These are phyloP conservation scores for Monopis laevigella DNA, from an alignment of 2,888 invertebrate species.

Conservation along the genomic window DNA sequence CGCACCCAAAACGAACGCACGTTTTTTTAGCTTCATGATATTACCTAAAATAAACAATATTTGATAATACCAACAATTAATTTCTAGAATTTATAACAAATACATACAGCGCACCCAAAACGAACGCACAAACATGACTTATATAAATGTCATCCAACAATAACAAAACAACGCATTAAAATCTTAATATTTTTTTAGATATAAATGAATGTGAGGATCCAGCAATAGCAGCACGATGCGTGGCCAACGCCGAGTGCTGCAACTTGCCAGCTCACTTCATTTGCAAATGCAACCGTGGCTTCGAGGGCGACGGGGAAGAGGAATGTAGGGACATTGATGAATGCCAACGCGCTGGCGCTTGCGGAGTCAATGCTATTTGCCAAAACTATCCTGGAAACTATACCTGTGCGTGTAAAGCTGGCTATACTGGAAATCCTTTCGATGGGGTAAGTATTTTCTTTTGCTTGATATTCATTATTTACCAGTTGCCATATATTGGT, in stretches of 20 bases:
- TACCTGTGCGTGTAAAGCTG: conserved; percentile 84
- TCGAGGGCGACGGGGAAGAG: conserved; percentile 89
- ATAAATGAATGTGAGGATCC: conserved; percentile 96
- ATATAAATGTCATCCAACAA: no score
- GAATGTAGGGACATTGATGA: conserved; percentile 90
- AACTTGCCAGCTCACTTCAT: conserved; percentile 94
- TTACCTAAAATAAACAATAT: no score
- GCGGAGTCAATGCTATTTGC: conserved; percentile 84
- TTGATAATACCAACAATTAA: no score
- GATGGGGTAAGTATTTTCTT: conserved; percentile 55
- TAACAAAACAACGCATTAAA: no score
- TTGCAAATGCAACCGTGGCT: conserved; percentile 93
- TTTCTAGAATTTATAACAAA: no score
- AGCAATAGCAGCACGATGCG: conserved; percentile 83
- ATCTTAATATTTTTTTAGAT: conserved; percentile 70
- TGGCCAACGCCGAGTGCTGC: conserved; percentile 92
- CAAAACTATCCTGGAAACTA: conserved; percentile 88
- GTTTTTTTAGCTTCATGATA: no score
- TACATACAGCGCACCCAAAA: no score
- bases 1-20: no score
- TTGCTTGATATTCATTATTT: no score
- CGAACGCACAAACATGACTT: no score
- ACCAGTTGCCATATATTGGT: no score
- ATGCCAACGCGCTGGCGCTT: conserved; percentile 82
- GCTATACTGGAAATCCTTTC: conserved; percentile 84